These are phyloP conservation scores for Microctonus brassicae DNA, from an alignment of 2,888 invertebrate species.

Conservation along the genomic window DNA sequence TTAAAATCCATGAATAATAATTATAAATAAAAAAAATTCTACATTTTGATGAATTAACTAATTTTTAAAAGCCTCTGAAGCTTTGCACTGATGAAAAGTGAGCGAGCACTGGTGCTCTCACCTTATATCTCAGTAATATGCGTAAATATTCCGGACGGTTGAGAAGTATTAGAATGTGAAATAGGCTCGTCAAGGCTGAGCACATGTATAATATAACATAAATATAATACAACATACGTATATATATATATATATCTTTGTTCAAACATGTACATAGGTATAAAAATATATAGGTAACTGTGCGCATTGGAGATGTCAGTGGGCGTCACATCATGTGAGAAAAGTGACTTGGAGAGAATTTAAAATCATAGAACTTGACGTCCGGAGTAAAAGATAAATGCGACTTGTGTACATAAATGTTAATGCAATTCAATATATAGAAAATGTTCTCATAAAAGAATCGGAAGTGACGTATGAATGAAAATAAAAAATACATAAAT, in stretches of 20 bases:
- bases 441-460: conserved; percentile 11
- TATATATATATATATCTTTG: not conserved
- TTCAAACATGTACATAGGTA: not conserved
- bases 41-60: no score
- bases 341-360: not conserved
- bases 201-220: no score
- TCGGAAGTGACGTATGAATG: conserved; percentile 21
- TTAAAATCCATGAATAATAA: no score
- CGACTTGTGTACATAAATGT: not conserved
- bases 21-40: no score
- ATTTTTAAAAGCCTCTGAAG: no score
- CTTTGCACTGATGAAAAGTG: no score
- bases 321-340: not conserved
- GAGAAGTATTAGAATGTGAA: conserved; percentile 56
- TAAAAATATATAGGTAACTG: not conserved
- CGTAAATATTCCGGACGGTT: conserved; percentile 43
- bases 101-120: no score
- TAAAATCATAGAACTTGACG: not conserved
- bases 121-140: no score
- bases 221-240: conserved; percentile 20
- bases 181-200: conserved; percentile 57
- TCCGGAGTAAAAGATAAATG: not conserved
- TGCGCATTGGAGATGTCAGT: conserved; percentile 2
- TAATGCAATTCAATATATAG: conserved; percentile 3
- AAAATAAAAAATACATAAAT: not conserved